Base-by-base conservation (phyloP, 1,140 invertebrate genomes). In the Drosophila serrata region DNA sequence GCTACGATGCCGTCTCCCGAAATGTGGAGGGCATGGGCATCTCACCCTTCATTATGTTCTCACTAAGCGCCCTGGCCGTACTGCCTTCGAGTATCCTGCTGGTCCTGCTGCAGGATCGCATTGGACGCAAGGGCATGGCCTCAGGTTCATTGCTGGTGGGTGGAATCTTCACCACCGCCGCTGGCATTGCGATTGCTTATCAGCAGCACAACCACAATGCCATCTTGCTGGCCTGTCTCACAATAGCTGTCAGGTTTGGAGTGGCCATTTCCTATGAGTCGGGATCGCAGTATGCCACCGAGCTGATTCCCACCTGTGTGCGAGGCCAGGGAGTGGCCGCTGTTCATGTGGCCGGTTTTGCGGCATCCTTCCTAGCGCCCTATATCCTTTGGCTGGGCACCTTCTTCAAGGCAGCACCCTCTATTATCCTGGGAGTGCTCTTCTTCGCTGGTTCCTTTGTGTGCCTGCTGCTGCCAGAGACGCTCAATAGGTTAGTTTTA, bases 211-310 rank as follows among this genome's bases (percentile, higher is more conserved):
- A 69, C 57, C 91, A 92, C 48, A 92, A 92, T 73, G 91, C 92
- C 45, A 87, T 93, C 31, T 29, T 94, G 9, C 88, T 94, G 56
- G 92, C 93, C 22, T 84, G 84, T 7, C 75, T 96, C 62, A 94
- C 95, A 6, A 93, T 95, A 13, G 88, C 95, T 37, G 95, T 94
- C 17, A 93, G 95, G 59, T 94, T 96, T 53, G 94, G 94, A 49
- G 94, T 96, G 39, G 95, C 95, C 55, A 94, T 95, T 4, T 94
- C 95, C 4, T 96, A 95, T 81, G 94, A 95, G 79, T 94, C 95
- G 11, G 92, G 94, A 75, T 91, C 95, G 43, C 94, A 95, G 69
- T 96, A 96, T 85, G 95, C 95, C 42, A 95, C 95, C 4, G 95
- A 96, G 84, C 91, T 95, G 43, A 94, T 95, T 68, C 95, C 95